phyloP scores from a whole-genome alignment of 2,888 invertebrate species.

The Acronicta aceris region DNA sequence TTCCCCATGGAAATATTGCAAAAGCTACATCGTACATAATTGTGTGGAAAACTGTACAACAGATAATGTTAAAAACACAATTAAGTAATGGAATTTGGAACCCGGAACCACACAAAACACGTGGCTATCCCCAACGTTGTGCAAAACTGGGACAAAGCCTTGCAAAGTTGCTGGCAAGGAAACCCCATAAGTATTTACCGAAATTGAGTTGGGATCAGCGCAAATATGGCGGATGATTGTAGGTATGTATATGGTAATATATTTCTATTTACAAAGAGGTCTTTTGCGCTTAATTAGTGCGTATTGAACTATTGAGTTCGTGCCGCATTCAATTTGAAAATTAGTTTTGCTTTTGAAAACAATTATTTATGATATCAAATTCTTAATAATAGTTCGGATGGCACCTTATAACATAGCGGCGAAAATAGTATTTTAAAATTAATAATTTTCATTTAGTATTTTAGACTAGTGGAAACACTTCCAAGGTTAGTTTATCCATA shows the following conservation, averaged over 20 bases:
- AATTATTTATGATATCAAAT: too few relatives aligned
- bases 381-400: too few relatives aligned
- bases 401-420: too few relatives aligned
- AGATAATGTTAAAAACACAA: too few relatives aligned
- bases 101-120: too few relatives aligned
- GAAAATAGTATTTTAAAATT: too few relatives aligned
- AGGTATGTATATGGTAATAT: conserved; percentile 4
- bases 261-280: conserved; percentile 13
- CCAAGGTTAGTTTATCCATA: too few relatives aligned
- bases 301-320: conserved; percentile 26
- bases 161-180: conserved; percentile 30
- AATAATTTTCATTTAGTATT: too few relatives aligned
- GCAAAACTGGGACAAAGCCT: conserved; percentile 30
- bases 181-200: conserved; percentile 26
- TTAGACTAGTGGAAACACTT: too few relatives aligned
- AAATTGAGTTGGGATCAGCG: conserved; percentile 25
- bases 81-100: too few relatives aligned
- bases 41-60: not conserved
- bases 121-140: not conserved
- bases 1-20: not conserved
- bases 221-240: conserved; percentile 24
- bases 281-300: conserved; percentile 38
- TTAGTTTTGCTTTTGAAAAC: conserved; percentile 17
- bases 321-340: conserved; percentile 20
- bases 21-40: not conserved